Conservation (phyloP, 2,113 vertebrate genomes). For the Dissostichus mawsoni region DNA sequence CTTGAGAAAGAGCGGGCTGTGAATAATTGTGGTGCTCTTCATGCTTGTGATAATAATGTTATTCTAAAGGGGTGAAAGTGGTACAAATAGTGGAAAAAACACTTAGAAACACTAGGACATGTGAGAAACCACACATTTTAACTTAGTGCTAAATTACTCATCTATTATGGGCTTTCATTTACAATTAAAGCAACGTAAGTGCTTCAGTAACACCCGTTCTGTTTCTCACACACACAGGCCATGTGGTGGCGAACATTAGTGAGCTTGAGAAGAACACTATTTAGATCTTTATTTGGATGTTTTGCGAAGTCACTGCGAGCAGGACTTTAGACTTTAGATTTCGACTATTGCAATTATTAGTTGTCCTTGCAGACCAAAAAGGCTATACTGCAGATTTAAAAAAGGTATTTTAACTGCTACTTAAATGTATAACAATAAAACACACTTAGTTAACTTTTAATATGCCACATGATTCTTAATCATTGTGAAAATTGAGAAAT, state of each 20-base stretch:
- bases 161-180: conserved; percentile 66
- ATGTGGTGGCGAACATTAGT: conserved; percentile 2
- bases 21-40: conserved; percentile 84
- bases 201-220: conserved; percentile 20
- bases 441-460: neutral
- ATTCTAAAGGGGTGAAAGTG: conserved; percentile 81
- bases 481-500: too few species aligned
- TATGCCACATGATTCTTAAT: neutral
- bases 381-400: too few species aligned
- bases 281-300: neutral
- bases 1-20: conserved; percentile 81
- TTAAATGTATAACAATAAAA: neutral
- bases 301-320: neutral
- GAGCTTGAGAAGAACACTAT: neutral
- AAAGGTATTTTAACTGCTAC: neutral
- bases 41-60: conserved; percentile 86
- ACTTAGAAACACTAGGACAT: conserved; percentile 68
- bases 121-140: conserved; percentile 70
- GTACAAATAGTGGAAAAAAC: conserved; percentile 76
- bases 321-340: neutral
- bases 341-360: neutral
- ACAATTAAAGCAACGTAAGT: conserved; percentile 47
- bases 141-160: conserved; percentile 70
- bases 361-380: neutral
- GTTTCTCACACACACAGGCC: conserved; percentile 1